A percentile compares a stretch with the other conserved stretches of the same genome.
Conservation (phyloP, 2,888 invertebrate species). For the Lysandra coridon region DNA sequence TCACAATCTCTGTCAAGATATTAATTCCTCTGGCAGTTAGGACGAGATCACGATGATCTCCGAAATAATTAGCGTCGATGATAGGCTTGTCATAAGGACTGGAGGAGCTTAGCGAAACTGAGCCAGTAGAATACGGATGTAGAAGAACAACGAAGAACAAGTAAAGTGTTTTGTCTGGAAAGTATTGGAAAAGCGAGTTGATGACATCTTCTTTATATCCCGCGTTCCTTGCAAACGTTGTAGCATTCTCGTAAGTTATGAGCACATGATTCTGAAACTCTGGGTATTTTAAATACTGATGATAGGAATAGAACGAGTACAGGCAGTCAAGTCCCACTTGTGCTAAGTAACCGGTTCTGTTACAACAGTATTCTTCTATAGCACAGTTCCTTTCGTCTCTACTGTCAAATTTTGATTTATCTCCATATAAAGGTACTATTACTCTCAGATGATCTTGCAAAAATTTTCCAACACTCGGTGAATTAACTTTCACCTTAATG, state of each 20-base stretch:
- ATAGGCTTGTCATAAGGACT: constrained; percentile 81
- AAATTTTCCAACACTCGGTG: constrained; percentile 72
- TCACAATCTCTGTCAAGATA: constrained; percentile 51
- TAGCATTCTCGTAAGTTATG: constrained; percentile 36
- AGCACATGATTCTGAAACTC: constrained; percentile 54
- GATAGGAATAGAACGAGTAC: constrained; percentile 49
- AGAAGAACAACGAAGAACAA: constrained; percentile 58
- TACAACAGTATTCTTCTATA: constrained; percentile 69
- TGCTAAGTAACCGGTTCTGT: constrained; percentile 73
- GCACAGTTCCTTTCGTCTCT: constrained; percentile 53
- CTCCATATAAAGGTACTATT: constrained; percentile 21
- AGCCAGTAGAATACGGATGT: constrained; percentile 77
- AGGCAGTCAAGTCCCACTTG: constrained; percentile 78
- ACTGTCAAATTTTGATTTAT: constrained; percentile 38
- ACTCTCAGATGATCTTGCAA: constrained; percentile 74
- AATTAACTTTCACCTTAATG: constrained; percentile 60
- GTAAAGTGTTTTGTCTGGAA: constrained; percentile 53
- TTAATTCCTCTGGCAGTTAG: constrained; percentile 51
- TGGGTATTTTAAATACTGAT: constrained; percentile 52
- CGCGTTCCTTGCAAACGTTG: background rate
- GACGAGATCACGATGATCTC: constrained; percentile 74
- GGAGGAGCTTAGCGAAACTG: constrained; percentile 74
- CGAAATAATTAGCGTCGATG: constrained; percentile 83
- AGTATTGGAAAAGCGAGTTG: constrained; percentile 43
- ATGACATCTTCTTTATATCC: constrained; percentile 12